A percentile compares a stretch with the other conserved stretches of the same genome.
These are phyloP conservation scores for Meiosimyza platycephala DNA, from an alignment of 2,888 invertebrate species.

Conservation along the genomic window DNA sequence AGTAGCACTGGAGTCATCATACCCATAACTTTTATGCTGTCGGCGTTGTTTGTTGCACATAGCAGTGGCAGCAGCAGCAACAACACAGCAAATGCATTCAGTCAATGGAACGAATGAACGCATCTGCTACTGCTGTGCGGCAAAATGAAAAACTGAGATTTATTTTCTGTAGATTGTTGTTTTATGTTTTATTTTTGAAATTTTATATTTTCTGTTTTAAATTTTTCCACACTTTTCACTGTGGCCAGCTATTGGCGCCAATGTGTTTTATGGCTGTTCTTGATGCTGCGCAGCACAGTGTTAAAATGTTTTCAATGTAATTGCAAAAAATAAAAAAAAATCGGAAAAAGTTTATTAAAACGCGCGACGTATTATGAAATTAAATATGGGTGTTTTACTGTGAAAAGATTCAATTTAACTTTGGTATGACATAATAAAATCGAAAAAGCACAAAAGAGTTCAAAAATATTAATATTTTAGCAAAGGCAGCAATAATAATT, in stretches of 20 bases:
- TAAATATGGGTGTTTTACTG: too few relatives aligned
- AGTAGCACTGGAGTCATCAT: conserved; percentile 28
- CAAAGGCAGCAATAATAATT: too few relatives aligned
- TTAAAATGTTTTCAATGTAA: conserved; percentile 30
- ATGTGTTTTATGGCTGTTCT: conserved; percentile 24
- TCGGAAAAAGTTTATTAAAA: too few relatives aligned
- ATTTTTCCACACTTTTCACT: conserved; percentile 7
- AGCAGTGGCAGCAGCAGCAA: background rate
- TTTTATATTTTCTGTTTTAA: background rate
- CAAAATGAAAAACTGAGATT: conserved; percentile 23
- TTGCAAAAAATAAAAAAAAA: background rate
- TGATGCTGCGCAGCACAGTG: background rate
- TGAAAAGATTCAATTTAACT: too few relatives aligned
- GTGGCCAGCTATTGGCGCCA: conserved; percentile 27
- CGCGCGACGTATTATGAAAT: too few relatives aligned
- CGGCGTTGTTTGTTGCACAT: too few relatives aligned
- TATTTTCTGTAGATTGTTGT: conserved; percentile 14
- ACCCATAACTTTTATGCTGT: conserved; percentile 1
- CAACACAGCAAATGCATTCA: conserved; percentile 7
- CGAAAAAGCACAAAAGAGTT: too few relatives aligned
- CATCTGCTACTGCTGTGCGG: conserved; percentile 1
- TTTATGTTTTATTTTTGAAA: background rate
- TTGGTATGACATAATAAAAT: too few relatives aligned
- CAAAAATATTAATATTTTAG: too few relatives aligned
- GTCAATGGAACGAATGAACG: conserved; percentile 1